Conservation (phyloP, 1,140 invertebrate species). For the Orchestia grillus region DNA sequence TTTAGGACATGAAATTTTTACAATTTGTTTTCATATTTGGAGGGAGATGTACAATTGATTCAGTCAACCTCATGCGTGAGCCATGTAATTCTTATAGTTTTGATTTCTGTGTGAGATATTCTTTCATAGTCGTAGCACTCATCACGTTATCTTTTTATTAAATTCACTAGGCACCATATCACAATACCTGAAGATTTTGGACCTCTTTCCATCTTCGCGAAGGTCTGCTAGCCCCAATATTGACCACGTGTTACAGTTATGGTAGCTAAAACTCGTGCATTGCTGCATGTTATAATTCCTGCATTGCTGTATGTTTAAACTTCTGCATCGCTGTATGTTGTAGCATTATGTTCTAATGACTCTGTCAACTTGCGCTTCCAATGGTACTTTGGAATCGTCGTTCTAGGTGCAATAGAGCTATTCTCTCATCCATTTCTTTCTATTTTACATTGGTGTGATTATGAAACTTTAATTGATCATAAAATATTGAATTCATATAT, state of each 20-base stretch:
- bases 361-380: neutral
- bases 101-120: too few relatives aligned
- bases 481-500: too few relatives aligned
- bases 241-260: neutral
- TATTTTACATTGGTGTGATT: too few relatives aligned
- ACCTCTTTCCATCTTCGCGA: neutral
- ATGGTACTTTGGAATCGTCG: neutral
- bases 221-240: neutral
- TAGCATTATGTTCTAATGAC: neutral
- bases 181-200: neutral
- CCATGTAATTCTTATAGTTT: too few relatives aligned
- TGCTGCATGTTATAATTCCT: neutral
- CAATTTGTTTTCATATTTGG: too few relatives aligned
- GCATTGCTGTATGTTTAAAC: too few relatives aligned
- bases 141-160: too few relatives aligned
- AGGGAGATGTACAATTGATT: too few relatives aligned
- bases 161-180: neutral
- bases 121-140: too few relatives aligned
- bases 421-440: neutral
- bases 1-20: too few relatives aligned
- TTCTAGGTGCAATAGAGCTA: neutral
- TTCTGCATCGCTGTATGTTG: neutral
- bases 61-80: too few relatives aligned
- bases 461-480: too few relatives aligned
- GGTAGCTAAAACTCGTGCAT: neutral